Percentiles rank a stretch among this genome's conserved stretches.
phyloP scores from a whole-genome alignment of 2,797 vertebrate species.

The Netta rufina region DNA sequence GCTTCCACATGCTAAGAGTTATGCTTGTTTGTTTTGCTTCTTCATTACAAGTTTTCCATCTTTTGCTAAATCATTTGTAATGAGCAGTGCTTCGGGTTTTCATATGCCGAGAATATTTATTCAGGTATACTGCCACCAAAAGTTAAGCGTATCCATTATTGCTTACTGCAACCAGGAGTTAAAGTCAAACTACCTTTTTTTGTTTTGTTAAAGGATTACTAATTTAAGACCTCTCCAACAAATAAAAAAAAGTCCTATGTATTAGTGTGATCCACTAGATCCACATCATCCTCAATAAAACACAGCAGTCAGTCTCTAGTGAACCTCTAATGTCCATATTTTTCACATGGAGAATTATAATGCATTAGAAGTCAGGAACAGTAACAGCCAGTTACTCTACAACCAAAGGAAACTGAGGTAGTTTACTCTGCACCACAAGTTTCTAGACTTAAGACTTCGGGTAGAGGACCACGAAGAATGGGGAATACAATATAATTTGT shows the following conservation, averaged over 20 bases:
- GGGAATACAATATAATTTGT: not conserved
- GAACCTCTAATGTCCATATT: not conserved
- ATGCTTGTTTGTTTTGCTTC: conserved; percentile 19
- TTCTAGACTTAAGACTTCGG: not conserved
- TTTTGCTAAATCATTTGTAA: conserved; percentile 48
- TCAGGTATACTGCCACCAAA: conserved; percentile 26
- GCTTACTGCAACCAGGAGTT: conserved; percentile 32
- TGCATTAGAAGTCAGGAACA: not conserved
- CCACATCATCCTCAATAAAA: not conserved
- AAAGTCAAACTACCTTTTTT: conserved; percentile 10
- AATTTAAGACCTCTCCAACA: not conserved
- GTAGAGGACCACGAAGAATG: not conserved
- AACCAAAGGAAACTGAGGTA: not conserved
- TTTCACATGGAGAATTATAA: not conserved
- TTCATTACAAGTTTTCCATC: conserved; percentile 56
- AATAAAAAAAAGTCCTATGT: not conserved
- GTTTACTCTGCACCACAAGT: not conserved
- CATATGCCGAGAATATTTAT: conserved; percentile 17
- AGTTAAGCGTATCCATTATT: not conserved
- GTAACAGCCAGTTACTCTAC: not conserved
- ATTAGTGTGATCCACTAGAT: not conserved
- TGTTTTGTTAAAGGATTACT: not conserved
- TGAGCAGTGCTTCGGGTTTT: conserved; percentile 49
- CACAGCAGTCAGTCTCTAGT: not conserved
- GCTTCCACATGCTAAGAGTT: conserved; percentile 38